Percentiles rank a stretch among this genome's conserved stretches.
These are phyloP conservation scores for Gobionotothen gibberifrons DNA, from an alignment of 2,797 vertebrate genomes.

Conservation along the genomic window DNA sequence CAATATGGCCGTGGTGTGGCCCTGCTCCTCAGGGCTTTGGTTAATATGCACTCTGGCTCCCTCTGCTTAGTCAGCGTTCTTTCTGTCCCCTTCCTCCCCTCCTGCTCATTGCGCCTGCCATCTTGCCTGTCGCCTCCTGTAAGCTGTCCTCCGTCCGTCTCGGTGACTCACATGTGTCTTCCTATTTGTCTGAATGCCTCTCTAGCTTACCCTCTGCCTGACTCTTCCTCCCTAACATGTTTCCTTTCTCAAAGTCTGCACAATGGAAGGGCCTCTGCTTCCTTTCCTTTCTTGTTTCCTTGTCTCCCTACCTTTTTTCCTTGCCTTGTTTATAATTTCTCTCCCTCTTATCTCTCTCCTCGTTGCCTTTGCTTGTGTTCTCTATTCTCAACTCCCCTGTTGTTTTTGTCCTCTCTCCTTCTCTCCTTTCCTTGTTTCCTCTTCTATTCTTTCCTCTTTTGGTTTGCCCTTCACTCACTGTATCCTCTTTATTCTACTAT, in stretches of 20 bases:
- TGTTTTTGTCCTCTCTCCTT: neutral
- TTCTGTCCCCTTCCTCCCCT: constrained; percentile 15
- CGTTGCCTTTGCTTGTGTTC: neutral
- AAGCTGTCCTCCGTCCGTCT: constrained; percentile 20
- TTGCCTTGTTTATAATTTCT: neutral
- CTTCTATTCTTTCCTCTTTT: too few relatives aligned
- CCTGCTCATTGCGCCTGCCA: constrained; percentile 31
- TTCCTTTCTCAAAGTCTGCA: constrained; percentile 20
- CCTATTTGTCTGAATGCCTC: constrained; percentile 12
- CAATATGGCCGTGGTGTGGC: constrained; percentile 24
- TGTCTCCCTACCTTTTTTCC: neutral
- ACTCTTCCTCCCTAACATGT: constrained; percentile 2
- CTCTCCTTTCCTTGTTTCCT: too few relatives aligned
- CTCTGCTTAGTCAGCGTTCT: constrained; percentile 55
- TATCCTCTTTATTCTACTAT: neutral
- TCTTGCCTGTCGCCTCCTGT: constrained; percentile 41
- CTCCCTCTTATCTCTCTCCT: neutral
- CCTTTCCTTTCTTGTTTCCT: neutral
- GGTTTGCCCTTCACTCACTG: too few relatives aligned
- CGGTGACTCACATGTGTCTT: constrained; percentile 42
- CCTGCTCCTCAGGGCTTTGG: constrained; percentile 44
- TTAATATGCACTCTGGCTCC: constrained; percentile 51
- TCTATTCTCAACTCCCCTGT: neutral
- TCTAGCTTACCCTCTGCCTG: neutral
- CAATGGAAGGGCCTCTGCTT: neutral